phyloP scores from a whole-genome alignment of 2,113 vertebrate genomes.

The Suricata suricatta region DNA sequence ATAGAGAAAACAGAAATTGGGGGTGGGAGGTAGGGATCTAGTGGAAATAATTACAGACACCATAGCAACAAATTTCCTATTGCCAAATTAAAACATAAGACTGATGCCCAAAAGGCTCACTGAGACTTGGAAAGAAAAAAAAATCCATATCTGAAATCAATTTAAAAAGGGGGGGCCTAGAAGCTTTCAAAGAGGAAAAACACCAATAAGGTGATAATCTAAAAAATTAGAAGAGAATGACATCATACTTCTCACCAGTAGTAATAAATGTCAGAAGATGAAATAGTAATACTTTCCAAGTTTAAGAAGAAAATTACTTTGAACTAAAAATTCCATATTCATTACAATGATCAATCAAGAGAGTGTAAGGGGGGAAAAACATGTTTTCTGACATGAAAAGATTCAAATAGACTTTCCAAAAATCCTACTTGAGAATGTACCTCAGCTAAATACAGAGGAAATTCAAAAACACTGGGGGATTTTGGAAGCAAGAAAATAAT shows the following conservation, averaged over 20 bases:
- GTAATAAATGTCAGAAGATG: neutral
- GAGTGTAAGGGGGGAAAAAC: neutral
- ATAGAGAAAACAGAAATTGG: neutral
- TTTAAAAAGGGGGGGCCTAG: neutral
- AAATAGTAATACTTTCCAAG: neutral
- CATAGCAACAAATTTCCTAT: neutral
- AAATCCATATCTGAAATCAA: neutral
- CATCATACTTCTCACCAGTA: neutral
- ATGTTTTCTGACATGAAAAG: neutral
- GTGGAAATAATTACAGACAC: neutral
- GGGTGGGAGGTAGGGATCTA: rapidly evolving
- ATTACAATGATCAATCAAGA: neutral
- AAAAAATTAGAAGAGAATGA: conserved; percentile 13
- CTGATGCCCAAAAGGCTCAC: neutral
- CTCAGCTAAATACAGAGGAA: neutral
- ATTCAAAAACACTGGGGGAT: neutral
- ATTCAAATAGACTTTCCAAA: conserved; percentile 6
- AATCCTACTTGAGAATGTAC: neutral
- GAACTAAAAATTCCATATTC: neutral
- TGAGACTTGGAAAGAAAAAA: neutral
- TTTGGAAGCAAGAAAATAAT: conserved; percentile 26
- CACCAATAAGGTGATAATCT: neutral
- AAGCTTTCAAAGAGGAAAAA: conserved; percentile 12
- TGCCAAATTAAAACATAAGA: neutral
- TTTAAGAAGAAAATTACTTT: neutral